Evolutionary conservation across 2,797 vertebrate species (phyloP).

Genomic region (Pantherophis vulpinus): DNA sequence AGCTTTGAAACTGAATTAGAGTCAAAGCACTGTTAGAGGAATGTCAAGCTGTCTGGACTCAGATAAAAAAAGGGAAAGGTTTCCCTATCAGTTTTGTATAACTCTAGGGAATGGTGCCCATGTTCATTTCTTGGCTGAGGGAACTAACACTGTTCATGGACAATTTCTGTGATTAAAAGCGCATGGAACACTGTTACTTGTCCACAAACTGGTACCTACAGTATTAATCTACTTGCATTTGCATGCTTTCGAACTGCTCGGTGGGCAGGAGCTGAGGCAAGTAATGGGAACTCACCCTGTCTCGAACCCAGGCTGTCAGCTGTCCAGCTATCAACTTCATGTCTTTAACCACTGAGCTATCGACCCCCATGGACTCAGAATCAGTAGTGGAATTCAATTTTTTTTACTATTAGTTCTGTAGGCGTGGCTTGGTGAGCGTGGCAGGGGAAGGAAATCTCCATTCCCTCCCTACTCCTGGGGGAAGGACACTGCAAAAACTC

Average conservation of each 20-base stretch:
- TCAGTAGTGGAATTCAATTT: background rate
- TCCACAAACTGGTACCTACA: background rate
- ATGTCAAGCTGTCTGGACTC: background rate
- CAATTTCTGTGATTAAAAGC: background rate
- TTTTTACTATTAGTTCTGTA: too few species aligned
- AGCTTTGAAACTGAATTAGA: background rate
- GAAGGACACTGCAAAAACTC: too few species aligned
- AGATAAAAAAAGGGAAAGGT: background rate
- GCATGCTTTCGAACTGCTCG: background rate
- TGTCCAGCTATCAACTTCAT: background rate
- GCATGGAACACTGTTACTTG: background rate
- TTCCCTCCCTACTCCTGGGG: too few species aligned
- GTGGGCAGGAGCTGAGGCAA: background rate
- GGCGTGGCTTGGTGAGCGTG: too few species aligned
- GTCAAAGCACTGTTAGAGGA: background rate
- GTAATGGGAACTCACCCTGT: background rate
- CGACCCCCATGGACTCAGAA: background rate
- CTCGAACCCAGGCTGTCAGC: background rate
- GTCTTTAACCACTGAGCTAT: background rate
- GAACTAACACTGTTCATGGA: background rate
- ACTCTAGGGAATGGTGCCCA: background rate
- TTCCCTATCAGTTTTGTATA: background rate
- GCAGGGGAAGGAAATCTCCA: too few species aligned
- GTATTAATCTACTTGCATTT: background rate
- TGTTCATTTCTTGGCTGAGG: background rate